Evolutionary conservation across 1,140 invertebrate species (phyloP).

Genomic region (Spodoptera frugiperda): DNA sequence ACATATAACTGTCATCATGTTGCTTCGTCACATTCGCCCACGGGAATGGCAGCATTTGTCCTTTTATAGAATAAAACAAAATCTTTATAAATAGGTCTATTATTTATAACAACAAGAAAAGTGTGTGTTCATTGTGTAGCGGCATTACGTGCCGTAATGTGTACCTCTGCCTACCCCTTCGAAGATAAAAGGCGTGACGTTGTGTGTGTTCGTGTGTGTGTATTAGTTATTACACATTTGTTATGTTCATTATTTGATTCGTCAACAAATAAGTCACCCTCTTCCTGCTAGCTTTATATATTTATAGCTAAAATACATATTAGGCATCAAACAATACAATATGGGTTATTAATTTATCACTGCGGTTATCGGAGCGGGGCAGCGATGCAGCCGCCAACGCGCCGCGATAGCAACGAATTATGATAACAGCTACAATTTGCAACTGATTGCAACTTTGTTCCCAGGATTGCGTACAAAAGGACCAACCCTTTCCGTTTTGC

Average conservation of each 20-base stretch:
- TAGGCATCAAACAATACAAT: conserved; percentile 22
- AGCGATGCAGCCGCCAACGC: conserved; percentile 29
- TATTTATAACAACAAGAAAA: too few relatives aligned
- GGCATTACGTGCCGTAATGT: too few relatives aligned
- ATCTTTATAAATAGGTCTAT: neutral
- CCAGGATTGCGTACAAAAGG: neutral
- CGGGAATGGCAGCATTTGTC: too few relatives aligned
- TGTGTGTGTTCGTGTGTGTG: too few relatives aligned
- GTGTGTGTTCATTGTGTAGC: too few relatives aligned
- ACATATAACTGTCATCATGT: too few relatives aligned
- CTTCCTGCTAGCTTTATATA: conserved; percentile 1
- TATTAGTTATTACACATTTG: too few relatives aligned
- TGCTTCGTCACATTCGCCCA: too few relatives aligned
- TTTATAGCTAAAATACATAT: neutral
- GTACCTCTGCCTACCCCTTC: too few relatives aligned
- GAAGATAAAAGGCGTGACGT: too few relatives aligned
- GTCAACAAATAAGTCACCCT: neutral
- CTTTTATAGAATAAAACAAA: neutral
- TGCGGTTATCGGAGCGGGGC: conserved; percentile 13
- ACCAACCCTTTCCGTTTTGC: too few relatives aligned
- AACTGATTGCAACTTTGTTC: conserved; percentile 32
- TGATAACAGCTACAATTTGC: conserved; percentile 35
- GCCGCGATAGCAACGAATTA: conserved; percentile 20
- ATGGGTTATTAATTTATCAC: conserved; percentile 32
- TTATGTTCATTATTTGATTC: too few relatives aligned